Conservation (phyloP, 1,140 invertebrate species). For the Drosophila setifemur region DNA sequence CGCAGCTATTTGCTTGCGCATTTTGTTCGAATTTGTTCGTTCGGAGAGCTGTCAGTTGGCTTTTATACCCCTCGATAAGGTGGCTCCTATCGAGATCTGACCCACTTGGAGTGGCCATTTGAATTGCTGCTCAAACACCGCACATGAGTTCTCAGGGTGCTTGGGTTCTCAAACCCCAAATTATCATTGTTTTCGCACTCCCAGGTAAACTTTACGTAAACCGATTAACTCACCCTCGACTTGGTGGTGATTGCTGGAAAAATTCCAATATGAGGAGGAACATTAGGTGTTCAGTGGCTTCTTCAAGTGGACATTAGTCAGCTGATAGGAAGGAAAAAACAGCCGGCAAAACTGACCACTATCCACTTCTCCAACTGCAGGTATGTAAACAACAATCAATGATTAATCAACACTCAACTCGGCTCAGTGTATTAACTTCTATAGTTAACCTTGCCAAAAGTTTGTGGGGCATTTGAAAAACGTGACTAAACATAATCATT, state of each 20-base stretch:
- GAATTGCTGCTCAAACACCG: slow-evolving; percentile 58
- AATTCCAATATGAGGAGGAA: slow-evolving; percentile 7
- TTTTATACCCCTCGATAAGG: slow-evolving; percentile 64
- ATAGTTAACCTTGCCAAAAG: slow-evolving; percentile 16
- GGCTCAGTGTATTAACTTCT: background rate
- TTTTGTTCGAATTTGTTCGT: slow-evolving; percentile 46
- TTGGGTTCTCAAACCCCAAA: slow-evolving; percentile 15
- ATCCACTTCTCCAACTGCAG: slow-evolving; percentile 11
- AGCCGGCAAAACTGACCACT: background rate
- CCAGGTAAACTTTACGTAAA: slow-evolving; percentile 30
- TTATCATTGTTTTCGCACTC: slow-evolving; percentile 47
- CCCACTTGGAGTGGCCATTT: slow-evolving; percentile 42
- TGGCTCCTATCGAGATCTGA: slow-evolving; percentile 29
- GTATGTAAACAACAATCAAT: background rate
- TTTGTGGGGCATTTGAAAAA: slow-evolving; percentile 13
- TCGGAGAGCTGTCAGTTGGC: background rate
- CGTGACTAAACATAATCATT: slow-evolving; percentile 17
- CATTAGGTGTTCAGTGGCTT: slow-evolving; percentile 1
- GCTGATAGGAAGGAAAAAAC: slow-evolving; percentile 3
- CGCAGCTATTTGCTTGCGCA: slow-evolving; percentile 48
- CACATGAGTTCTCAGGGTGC: slow-evolving; percentile 21
- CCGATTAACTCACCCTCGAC: slow-evolving; percentile 21
- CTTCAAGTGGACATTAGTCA: slow-evolving; percentile 30
- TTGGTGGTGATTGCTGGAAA: slow-evolving; percentile 16
- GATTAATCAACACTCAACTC: slow-evolving; percentile 3